Base-by-base conservation (phyloP, 1,140 invertebrate genomes). In the Metaphire vulgaris region DNA sequence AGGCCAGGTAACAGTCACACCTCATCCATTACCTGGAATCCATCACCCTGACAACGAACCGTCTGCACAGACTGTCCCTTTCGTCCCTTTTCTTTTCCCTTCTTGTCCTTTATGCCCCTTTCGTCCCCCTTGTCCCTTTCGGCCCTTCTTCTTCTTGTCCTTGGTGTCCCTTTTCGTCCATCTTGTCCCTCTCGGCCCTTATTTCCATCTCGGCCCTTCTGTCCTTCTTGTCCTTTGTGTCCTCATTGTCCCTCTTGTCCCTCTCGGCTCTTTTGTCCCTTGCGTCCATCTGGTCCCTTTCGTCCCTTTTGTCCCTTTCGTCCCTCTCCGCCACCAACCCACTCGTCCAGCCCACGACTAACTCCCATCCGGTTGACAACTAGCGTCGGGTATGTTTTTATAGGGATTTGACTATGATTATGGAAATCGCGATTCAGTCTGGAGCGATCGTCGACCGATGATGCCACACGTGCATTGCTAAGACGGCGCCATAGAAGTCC, bases 1-100 rank as follows among this genome's bases (percentile, higher is more conserved):
- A 91, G 81, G 94, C 93, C 16, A 95, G 93, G 93, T 93, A 88
- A 33, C 34, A 28, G 64, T 74, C 32, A n/a, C n/a, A n/a, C n/a
- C n/a, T n/a, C n/a, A n/a, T n/a, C n/a, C n/a, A n/a, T n/a, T n/a
- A n/a, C n/a, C 21, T 12, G 41, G 21, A 21, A 21, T 21, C 41
- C 6, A 21, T 21, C 6, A 56, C 41, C 21, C 41, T 56, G 41
- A 56, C 21, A 6, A 56, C 6, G 21, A 21, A 56, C 21, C 21
- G 41, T 56, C 41, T 21, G 21, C 6, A 12, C 21, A 56, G 41
- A 56, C 41, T 56, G 41, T 56, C 41, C 41, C 6, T 56, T 21
- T 56, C 41, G 6, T 56, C 41, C 41, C 21, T 21, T 21, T 56
- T 56, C 41, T 56, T 21, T 56, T 56, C 41, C 41, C 41, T 21